These are phyloP conservation scores for Scolopax rusticola DNA, from an alignment of 2,797 vertebrate species.

Conservation along the genomic window DNA sequence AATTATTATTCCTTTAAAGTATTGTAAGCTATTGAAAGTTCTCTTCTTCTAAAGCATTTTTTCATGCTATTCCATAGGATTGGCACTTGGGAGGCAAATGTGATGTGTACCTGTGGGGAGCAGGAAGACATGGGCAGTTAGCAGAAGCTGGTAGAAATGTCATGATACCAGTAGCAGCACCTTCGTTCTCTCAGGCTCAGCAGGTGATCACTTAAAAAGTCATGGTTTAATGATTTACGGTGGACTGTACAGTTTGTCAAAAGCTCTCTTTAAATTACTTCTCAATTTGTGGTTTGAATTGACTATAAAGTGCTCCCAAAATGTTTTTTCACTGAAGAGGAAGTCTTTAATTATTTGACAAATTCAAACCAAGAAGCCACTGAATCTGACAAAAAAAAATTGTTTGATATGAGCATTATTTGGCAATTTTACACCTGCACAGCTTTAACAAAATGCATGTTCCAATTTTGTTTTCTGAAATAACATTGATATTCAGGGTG, in stretches of 20 bases:
- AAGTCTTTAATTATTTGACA: neutral
- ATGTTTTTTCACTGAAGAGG: neutral
- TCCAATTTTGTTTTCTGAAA: neutral
- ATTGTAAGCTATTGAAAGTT: neutral
- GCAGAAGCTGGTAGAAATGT: constrained; percentile 96
- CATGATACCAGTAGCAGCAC: constrained; percentile 89
- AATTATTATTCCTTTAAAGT: neutral
- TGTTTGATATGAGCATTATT: neutral
- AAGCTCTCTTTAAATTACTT: neutral
- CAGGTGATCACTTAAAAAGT: constrained; percentile 81
- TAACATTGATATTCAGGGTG: neutral
- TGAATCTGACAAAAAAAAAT: neutral
- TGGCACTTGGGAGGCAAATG: constrained; percentile 99
- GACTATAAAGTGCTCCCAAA: neutral
- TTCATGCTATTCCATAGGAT: constrained; percentile 80
- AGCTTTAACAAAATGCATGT: neutral
- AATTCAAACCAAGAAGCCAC: neutral
- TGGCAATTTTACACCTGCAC: neutral
- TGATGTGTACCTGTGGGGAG: constrained; percentile 94
- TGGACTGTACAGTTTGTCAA: neutral
- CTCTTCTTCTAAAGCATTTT: neutral
- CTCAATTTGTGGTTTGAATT: neutral
- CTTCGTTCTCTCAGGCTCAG: constrained; percentile 96
- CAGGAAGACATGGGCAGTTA: constrained; percentile 94
- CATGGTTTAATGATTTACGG: neutral